phyloP scores from a whole-genome alignment of 2,113 vertebrate genomes.

The Pomatostomus ruficeps region DNA sequence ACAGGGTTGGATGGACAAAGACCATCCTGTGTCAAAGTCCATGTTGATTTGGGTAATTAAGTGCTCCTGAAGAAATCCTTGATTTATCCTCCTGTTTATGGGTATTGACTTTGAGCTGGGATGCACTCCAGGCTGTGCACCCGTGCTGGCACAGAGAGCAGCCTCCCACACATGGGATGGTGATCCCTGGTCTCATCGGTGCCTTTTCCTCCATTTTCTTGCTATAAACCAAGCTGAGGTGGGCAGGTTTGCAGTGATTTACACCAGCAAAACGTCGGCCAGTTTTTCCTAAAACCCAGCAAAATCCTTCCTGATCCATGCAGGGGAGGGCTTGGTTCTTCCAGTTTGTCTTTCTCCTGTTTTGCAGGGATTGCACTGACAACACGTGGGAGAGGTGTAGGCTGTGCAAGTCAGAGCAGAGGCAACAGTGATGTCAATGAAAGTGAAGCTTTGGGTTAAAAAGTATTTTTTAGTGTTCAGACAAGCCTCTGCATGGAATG shows the following conservation, averaged over 20 bases:
- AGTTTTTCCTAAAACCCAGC: neutral
- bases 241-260: neutral
- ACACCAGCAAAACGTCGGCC: neutral
- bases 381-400: neutral
- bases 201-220: neutral
- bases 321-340: neutral
- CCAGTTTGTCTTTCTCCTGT: neutral
- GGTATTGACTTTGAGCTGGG: neutral
- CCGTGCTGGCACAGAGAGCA: accelerated
- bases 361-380: neutral
- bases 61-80: neutral
- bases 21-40: neutral
- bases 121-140: neutral
- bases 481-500: neutral
- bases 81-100: neutral
- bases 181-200: neutral
- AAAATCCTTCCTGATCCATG: neutral
- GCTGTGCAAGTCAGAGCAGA: neutral
- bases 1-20: constrained; percentile 5
- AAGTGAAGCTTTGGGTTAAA: neutral
- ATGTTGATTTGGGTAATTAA: neutral
- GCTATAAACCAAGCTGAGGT: neutral
- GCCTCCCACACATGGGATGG: neutral
- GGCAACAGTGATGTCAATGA: neutral
- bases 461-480: accelerated